Conservation (phyloP, 2,113 vertebrate genomes). For the Athene cunicularia region DNA sequence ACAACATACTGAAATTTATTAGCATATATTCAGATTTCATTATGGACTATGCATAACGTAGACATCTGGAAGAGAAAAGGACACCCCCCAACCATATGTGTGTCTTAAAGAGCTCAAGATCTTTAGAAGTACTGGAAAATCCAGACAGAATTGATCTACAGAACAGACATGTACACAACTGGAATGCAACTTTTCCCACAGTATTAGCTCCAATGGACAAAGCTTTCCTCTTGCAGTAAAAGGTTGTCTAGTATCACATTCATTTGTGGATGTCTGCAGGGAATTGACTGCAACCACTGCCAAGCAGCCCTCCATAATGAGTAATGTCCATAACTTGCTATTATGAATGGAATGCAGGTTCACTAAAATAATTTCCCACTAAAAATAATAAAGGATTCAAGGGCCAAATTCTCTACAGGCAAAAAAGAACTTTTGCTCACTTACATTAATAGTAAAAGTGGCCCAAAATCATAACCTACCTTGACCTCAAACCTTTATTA, state of each 20-base stretch:
- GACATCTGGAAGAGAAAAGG: not conserved
- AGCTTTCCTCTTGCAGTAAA: conserved; percentile 16
- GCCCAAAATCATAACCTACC: not conserved
- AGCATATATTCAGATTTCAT: not conserved
- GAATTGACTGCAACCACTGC: not conserved
- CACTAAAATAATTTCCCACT: conserved; percentile 46
- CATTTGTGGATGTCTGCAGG: not conserved
- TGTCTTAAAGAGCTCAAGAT: not conserved
- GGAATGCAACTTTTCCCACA: conserved; percentile 21
- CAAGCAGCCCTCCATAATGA: conserved; percentile 40
- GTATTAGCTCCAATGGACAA: not conserved
- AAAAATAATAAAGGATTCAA: conserved; percentile 51
- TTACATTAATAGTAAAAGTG: not conserved
- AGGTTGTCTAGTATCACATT: not conserved
- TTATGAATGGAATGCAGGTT: conserved; percentile 60
- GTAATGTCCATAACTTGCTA: conserved; percentile 39
- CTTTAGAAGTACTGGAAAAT: not conserved
- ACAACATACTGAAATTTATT: not conserved
- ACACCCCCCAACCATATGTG: not conserved
- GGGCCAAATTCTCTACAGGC: not conserved
- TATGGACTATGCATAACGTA: not conserved
- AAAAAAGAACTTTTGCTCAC: not conserved
- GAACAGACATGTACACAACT: not conserved
- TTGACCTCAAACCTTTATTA: not conserved
- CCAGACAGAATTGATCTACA: not conserved